Evolutionary conservation across 2,113 vertebrate species (phyloP), one percentile per base, ranked within the genome.

Genomic region (Ellobius talpinus): DNA sequence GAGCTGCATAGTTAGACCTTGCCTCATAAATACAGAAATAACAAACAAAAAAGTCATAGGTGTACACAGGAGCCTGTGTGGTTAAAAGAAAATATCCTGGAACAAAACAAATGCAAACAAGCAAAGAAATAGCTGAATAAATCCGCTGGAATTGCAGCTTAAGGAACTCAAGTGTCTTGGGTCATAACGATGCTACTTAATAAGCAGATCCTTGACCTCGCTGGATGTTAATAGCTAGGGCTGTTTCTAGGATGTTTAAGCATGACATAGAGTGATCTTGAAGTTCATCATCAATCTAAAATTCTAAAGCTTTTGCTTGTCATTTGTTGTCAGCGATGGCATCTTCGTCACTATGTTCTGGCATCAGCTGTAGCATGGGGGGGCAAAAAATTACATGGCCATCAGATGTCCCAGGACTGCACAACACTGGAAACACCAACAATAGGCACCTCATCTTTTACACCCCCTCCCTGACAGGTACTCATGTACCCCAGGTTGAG

Each of bases 251-350:
- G 1, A 89, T 47, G 91, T 21, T 93, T 36, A 93, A 68, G 70
- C 39, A 45, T 85, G 45, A 26, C 21, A 47, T 42, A 45, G 42
- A 68, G 81, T 58, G 81, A 89, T 36, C 39, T 72, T 23, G 58
- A 87, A 52, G n/a, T 66, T 96, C 74, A 58, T 68, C 55, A 92
- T 95, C 70, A 93, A 45, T 55, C 88, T 76, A 55, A 95, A 84
- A 58, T 85, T 84, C 66, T 86, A 3, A 73, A 78, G 42, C 45
- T 50, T 45, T 78, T 31, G 47, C 50, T 11, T 19, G 33, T 36
- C 16, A 19, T 39, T 39, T 73, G n/a, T 39, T 73, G 68, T 76
- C 23, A 13, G 42, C 5, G 24, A 76, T 7, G 42, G 39, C 8
- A 3, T 4, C 74, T 29, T 12, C 29, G 55, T 58, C 19, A 58